phyloP scores from a whole-genome alignment of 2,797 vertebrate species.

The Oreonectes daqikongensis region DNA sequence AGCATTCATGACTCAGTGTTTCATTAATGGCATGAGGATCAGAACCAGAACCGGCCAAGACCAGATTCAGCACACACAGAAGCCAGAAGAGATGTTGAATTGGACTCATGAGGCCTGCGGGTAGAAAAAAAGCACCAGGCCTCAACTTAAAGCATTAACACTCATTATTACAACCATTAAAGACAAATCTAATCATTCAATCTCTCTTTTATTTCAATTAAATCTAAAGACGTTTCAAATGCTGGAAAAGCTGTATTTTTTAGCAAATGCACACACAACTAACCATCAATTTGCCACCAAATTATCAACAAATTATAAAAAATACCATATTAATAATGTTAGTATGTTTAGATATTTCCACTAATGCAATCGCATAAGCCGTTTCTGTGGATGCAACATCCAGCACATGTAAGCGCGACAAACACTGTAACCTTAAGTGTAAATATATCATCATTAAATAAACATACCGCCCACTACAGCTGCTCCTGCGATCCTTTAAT shows the following conservation, averaged over 20 bases:
- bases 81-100: constrained; percentile 51
- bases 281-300: neutral
- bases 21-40: constrained; percentile 39
- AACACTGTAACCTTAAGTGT: neutral
- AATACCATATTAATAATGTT: neutral
- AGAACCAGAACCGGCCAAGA: constrained; percentile 21
- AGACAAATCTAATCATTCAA: neutral
- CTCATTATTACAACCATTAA: neutral
- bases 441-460: neutral
- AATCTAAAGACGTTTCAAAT: neutral
- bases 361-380: neutral
- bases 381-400: neutral
- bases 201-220: neutral
- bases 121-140: constrained; percentile 11
- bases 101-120: constrained; percentile 53
- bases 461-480: constrained; percentile 10
- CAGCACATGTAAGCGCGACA: neutral
- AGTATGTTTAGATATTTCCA: neutral
- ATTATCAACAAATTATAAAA: neutral
- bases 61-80: constrained; percentile 47
- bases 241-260: neutral
- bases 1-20: constrained; percentile 82
- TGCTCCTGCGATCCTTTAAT: neutral
- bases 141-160: neutral
- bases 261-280: no score